Base-by-base conservation (phyloP, 2,113 vertebrate genomes). In the Tyrannus savana region DNA sequence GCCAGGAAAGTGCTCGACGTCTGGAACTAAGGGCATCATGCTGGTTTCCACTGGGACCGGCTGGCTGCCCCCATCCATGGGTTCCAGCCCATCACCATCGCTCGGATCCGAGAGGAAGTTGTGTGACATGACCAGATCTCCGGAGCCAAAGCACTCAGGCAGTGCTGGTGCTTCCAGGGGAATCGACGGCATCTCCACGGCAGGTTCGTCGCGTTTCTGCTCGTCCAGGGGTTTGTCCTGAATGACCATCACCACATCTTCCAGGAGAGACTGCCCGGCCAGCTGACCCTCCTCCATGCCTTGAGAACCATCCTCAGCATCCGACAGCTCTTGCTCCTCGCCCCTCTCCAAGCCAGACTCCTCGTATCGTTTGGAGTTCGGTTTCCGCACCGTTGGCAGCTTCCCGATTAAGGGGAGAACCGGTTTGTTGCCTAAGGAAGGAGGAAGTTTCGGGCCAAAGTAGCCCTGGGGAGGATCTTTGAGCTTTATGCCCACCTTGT, bases 381-480 rank as follows among this genome's bases (percentile, higher is more conserved):
- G 97, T 94, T 99, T 99, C 83, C 99, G 98, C 50, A 98, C 96
- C 2, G 98, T 98, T 52, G 99, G 99, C 23, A 99, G 91, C 41
- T 99, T 99, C 63, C 99, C 99, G 85, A 99, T 99, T 21, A 99
- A 97, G 19, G 99, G 99, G 72, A 99, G 98, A 95, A 99, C 98
- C 6, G 98, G 98, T 97, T 99, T 99, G 97, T 90, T 99, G 92
- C 99, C 99, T 37, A 99, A 97, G 17, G 98, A 96, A 14, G 99
- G 99, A 49, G 99, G 99, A 11, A 99, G 98, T 92, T 99, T 99
- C 6, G 99, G 99, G 56, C 99, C 99, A 67, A 99, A 99, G 96
- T 99, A 99, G 46, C 99, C 99, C 96, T 99, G 99, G 22, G 99
- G 99, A 50, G 99, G 99, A 91, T 99, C 99, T 90, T 99, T 99